phyloP scores from a whole-genome alignment of 1,140 invertebrate genomes.

The Solenopsis invicta region DNA sequence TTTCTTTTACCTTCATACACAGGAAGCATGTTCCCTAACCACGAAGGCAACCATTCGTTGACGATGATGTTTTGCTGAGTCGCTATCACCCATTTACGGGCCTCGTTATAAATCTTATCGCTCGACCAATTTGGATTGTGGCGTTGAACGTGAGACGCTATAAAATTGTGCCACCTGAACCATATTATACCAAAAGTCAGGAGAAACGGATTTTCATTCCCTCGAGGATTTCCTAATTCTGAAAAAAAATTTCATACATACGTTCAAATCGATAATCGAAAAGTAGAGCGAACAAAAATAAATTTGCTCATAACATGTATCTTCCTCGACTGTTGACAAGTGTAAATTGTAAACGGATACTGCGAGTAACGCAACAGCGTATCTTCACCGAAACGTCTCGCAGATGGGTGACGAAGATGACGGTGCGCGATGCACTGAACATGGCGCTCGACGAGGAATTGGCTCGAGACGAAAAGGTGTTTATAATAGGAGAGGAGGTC shows the following conservation, averaged over 20 bases:
- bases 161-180: constrained; percentile 89
- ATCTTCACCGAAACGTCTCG: background rate
- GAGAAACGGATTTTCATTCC: constrained; percentile 89
- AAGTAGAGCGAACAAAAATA: constrained; percentile 63
- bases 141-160: constrained; percentile 85
- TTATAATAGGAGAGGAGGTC: constrained; percentile 98
- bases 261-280: background rate
- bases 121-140: constrained; percentile 85
- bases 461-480: constrained; percentile 95
- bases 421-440: constrained; percentile 97
- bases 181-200: constrained; percentile 88
- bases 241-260: constrained; percentile 42
- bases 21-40: constrained; percentile 79
- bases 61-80: constrained; percentile 87
- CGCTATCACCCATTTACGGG: constrained; percentile 89
- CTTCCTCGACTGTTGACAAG: constrained; percentile 3
- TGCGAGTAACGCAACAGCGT: background rate
- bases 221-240: constrained; percentile 89
- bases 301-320: constrained; percentile 28
- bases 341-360: background rate
- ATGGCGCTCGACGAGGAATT: constrained; percentile 98
- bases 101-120: constrained; percentile 88
- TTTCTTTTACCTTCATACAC: constrained; percentile 76
- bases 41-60: constrained; percentile 88
- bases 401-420: constrained; percentile 87